These are phyloP conservation scores for Galeruca laticollis DNA, from an alignment of 2,888 invertebrate genomes.

Conservation along the genomic window DNA sequence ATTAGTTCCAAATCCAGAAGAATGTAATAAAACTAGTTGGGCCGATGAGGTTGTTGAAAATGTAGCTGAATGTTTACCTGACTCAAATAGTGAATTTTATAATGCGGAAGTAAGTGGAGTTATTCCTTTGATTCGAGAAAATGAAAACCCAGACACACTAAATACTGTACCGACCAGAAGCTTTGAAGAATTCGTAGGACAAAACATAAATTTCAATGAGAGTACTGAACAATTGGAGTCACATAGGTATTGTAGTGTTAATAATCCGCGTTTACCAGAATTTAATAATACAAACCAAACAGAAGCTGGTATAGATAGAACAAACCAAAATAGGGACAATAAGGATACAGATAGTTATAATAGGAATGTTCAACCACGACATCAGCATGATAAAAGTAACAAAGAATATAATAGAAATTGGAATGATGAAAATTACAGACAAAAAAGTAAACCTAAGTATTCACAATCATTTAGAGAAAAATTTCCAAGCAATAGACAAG, in stretches of 20 bases:
- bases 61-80: not conserved
- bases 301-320: not conserved
- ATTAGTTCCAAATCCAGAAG: not conserved
- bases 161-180: not conserved
- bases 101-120: not conserved
- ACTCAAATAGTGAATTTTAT: not conserved
- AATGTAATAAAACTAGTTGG: not conserved
- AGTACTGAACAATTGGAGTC: not conserved
- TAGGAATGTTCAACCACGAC: not conserved
- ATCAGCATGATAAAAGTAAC: not conserved
- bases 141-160: not conserved
- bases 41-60: not conserved
- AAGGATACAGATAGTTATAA: not conserved
- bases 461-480: constrained; percentile 1
- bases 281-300: not conserved
- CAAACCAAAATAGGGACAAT: not conserved
- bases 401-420: constrained; percentile 1
- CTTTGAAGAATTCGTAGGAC: constrained; percentile 4
- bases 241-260: not conserved
- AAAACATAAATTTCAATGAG: not conserved
- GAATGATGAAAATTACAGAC: not conserved
- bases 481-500: not conserved
- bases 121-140: not conserved
- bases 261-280: not conserved
- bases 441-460: not conserved